Base-by-base conservation (phyloP, 2,797 vertebrate species). In the Pagetopsis macropterus region DNA sequence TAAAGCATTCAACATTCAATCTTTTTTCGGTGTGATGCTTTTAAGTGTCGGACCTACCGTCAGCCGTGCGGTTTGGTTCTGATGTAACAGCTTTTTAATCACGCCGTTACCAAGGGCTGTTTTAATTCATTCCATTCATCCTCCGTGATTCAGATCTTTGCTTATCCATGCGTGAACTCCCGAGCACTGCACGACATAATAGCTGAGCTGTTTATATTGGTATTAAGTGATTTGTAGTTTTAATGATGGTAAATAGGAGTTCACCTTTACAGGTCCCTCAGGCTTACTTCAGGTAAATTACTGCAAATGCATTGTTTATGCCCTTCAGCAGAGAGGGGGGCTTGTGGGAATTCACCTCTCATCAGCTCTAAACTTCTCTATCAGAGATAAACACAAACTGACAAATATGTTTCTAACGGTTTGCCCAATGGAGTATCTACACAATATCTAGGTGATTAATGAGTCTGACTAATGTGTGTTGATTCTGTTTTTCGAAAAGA, bases 211-310 rank as follows among this genome's bases (percentile, higher is more conserved):
- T 93, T 93, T 92, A 89, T 88, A 91, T 92, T 88, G 87, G 91
- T 91, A 93, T 93, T 94, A 94, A 92, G 91, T 91, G 92, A 93
- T 94, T 94, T 93, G 93, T 94, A 91, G 89, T 93, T 94, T 94
- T 94, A 94, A 94, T 94, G 93, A 93, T 83, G 88, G 92, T 92
- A 93, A 93, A 93, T 92, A 91, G 87, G 89, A 92, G 91, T 91
- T 93, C 90, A 92, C 92, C 92, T 92, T 93, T 91, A 85, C 78
- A 23, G 84, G 81, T 91, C 93, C 92, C 93, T 84, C 85, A 83
- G 92, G 92, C 92, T 93, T 92, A 90, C 88, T 92, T 90, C 92
- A 93, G 92, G 93, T 94, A 94, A 94, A 94, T 94, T 91, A 91
- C 89, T 92, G 82, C 83, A 87, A 92, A 93, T 92, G 87, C 83